Conservation (phyloP, 2,888 invertebrate species). For the Hirtodrosophila alboralis region DNA sequence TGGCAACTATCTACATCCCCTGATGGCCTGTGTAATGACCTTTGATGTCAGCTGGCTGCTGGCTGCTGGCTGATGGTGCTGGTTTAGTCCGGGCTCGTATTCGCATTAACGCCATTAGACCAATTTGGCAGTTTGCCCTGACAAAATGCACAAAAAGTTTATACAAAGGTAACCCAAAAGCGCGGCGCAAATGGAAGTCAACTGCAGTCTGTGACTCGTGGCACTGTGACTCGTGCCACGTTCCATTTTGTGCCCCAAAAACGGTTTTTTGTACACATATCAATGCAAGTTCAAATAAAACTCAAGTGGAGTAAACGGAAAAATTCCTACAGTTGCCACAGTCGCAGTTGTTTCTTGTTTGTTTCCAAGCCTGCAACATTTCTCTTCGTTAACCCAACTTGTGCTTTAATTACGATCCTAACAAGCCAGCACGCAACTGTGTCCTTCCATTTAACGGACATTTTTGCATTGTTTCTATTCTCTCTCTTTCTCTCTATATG, state of each 20-base stretch:
- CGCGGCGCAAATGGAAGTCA: slow-evolving; percentile 38
- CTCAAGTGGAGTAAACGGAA: slow-evolving; percentile 62
- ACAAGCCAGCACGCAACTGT: slow-evolving; percentile 36
- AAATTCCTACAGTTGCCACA: slow-evolving; percentile 44
- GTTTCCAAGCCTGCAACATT: slow-evolving; percentile 57
- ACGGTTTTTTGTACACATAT: slow-evolving; percentile 51
- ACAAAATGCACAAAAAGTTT: slow-evolving; percentile 49
- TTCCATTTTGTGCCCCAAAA: slow-evolving; percentile 1
- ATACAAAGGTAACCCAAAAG: slow-evolving; percentile 68
- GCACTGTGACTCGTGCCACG: slow-evolving; percentile 11
- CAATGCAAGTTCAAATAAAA: slow-evolving; percentile 78
- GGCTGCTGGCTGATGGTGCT: too few relatives aligned
- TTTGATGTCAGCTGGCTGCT: slow-evolving; percentile 52
- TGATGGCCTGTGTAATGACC: slow-evolving; percentile 62
- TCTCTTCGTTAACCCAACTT: slow-evolving; percentile 73
- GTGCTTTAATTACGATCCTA: slow-evolving; percentile 72
- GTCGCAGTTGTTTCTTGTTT: slow-evolving; percentile 39
- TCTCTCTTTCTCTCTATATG: slow-evolving; percentile 35
- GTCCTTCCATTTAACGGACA: slow-evolving; percentile 45
- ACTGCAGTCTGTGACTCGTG: slow-evolving; percentile 29
- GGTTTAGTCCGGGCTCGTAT: slow-evolving; percentile 70
- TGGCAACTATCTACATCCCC: slow-evolving; percentile 60
- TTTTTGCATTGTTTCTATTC: slow-evolving; percentile 35
- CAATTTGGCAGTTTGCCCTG: slow-evolving; percentile 76
- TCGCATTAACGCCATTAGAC: slow-evolving; percentile 81